Percentiles rank a stretch among this genome's conserved stretches.
Conservation (phyloP, 2,797 vertebrate species). For the Hemibagrus guttatus region DNA sequence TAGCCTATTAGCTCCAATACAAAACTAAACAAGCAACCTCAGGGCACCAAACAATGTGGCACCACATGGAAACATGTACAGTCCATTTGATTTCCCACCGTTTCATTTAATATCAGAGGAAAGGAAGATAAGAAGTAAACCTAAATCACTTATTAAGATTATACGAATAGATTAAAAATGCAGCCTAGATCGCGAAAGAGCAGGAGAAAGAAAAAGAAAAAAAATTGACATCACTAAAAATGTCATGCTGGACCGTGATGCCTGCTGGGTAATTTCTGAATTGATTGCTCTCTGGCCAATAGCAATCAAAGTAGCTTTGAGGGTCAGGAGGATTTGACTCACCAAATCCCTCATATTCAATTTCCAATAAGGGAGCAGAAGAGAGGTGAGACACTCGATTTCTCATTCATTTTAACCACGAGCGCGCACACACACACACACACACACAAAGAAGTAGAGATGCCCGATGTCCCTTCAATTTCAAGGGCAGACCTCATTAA, state of each 20-base stretch:
- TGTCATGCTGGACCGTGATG: slow-evolving; percentile 48
- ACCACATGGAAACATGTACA: not conserved
- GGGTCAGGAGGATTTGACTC: slow-evolving; percentile 70
- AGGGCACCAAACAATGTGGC: not conserved
- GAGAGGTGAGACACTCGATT: slow-evolving; percentile 54
- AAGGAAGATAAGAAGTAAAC: not conserved
- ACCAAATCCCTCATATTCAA: slow-evolving; percentile 70
- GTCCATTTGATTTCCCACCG: not conserved
- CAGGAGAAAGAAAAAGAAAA: not conserved
- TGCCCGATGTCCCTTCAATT: slow-evolving; percentile 36
- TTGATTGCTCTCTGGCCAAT: slow-evolving; percentile 73
- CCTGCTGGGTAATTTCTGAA: slow-evolving; percentile 66
- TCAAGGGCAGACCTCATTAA: slow-evolving; percentile 46
- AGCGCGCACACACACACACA: slow-evolving; percentile 32
- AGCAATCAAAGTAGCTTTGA: slow-evolving; percentile 75
- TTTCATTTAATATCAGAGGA: not conserved
- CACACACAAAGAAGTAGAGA: slow-evolving; percentile 34
- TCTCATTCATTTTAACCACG: slow-evolving; percentile 50
- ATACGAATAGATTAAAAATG: not conserved
- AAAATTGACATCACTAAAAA: slow-evolving; percentile 52
- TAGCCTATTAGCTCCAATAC: not conserved
- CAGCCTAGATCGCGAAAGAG: not conserved
- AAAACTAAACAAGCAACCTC: not conserved
- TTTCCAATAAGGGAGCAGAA: slow-evolving; percentile 68
- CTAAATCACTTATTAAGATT: not conserved